These are phyloP conservation scores for Papilio protenor DNA, from an alignment of 2,888 invertebrate genomes.

Conservation along the genomic window DNA sequence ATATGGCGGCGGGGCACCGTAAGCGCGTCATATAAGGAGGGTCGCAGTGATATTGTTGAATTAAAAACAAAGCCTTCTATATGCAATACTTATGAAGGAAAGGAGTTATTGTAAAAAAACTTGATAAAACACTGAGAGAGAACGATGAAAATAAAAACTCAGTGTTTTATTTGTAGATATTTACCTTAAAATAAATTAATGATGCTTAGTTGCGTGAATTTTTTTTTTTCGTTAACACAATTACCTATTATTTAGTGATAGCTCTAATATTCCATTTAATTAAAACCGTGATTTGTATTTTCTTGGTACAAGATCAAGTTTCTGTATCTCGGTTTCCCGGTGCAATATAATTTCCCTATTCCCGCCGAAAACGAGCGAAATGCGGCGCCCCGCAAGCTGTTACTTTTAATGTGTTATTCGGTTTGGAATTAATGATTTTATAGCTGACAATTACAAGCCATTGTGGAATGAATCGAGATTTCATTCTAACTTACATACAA, in stretches of 20 bases:
- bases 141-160: no score
- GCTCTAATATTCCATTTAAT: neutral
- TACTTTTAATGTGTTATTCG: conserved; percentile 83
- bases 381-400: conserved; percentile 73
- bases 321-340: conserved; percentile 20
- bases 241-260: neutral
- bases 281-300: neutral
- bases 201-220: no score
- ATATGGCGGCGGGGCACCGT: conserved; percentile 74
- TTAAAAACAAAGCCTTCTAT: conserved; percentile 47
- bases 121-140: no score
- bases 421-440: conserved; percentile 83
- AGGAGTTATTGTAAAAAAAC: no score
- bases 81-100: neutral
- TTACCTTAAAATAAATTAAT: no score
- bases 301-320: conserved; percentile 45
- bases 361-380: conserved; percentile 47
- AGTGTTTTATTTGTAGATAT: no score
- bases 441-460: conserved; percentile 74
- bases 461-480: conserved; percentile 59
- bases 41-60: conserved; percentile 56
- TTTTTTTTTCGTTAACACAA: neutral
- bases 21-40: conserved; percentile 63
- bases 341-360: conserved; percentile 50
- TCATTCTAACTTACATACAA: neutral